Percentiles rank a stretch among this genome's conserved stretches.
phyloP scores from a whole-genome alignment of 2,113 vertebrate species.

The Apaloderma vittatum region DNA sequence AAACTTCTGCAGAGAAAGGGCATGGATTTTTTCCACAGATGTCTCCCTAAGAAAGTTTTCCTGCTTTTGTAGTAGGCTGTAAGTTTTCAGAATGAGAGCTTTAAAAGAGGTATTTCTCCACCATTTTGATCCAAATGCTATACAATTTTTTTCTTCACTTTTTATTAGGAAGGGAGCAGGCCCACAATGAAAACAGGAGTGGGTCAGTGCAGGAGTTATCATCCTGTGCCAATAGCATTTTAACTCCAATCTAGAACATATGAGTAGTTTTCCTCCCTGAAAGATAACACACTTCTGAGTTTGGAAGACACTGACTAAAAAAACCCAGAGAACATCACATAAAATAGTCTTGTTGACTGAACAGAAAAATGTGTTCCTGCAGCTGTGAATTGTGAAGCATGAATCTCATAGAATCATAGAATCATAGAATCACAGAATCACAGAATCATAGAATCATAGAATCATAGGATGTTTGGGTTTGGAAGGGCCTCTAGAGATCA shows the following conservation, averaged over 20 bases:
- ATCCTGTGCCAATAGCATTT: neutral
- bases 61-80: neutral
- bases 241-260: neutral
- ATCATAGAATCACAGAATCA: too few relatives aligned
- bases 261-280: neutral
- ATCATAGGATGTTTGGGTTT: too few relatives aligned
- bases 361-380: neutral
- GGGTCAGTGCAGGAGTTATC: neutral
- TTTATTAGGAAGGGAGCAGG: neutral
- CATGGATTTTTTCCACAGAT: neutral
- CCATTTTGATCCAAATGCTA: neutral
- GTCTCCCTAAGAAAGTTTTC: neutral
- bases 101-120: neutral
- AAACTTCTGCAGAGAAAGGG: neutral
- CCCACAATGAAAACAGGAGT: neutral
- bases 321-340: neutral
- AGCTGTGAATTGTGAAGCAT: rapidly evolving
- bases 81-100: neutral
- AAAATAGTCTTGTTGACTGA: neutral
- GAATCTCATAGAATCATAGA: neutral
- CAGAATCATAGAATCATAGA: too few relatives aligned
- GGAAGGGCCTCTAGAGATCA: too few relatives aligned
- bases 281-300: neutral
- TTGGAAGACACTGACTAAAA: neutral
- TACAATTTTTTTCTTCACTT: neutral